Base-by-base conservation (phyloP, 2,888 invertebrate genomes). In the Polymixis flavicincta region DNA sequence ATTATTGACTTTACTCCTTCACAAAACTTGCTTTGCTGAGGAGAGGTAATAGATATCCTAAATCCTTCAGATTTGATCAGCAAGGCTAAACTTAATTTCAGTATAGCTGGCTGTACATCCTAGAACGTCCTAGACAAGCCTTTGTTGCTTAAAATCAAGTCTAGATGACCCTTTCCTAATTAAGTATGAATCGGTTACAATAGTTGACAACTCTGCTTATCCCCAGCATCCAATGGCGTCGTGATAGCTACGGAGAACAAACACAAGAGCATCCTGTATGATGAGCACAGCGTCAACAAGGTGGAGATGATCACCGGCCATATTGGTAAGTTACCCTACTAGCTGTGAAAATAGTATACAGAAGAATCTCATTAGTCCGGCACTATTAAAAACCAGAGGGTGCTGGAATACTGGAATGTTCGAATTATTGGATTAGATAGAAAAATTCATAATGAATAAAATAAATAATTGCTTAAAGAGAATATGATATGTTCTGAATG, bases 191-290 rank as follows among this genome's bases (percentile, higher is more conserved):
- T 48, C 5, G n/a, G n/a, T 42, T 54, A 50, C 52, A 1, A 25
- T 28, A n/a, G 37, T 52, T 42, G 1, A 13, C 0, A 28, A 28
- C 13, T 54, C 59, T 45, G 5, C n/a, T 82, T 60, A 0, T 55
- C 91, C 96, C 91, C 94, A 99, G 99, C 99, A 14, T 98, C 98
- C 52, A 99, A 99, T 97, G 99, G 99, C 42, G 99, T 99, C 14
- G 99, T 99, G 28, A 97, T 99, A 88, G 99, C 99, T 0, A 99
- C 99, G 7, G 99, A 99, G 94, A 99, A 99, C 94, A 99, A 99
- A 93, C 99, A 99, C 96, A 99, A 99, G 93, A 99, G 99, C 8
- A 98, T 99, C 83, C 95, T 99, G 42, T 99, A 99, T 88, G 99
- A 99, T 95, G 99, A 99, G 91, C 99, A 99, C 92, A 99, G 99